Percentiles rank a stretch among this genome's conserved stretches.
These are phyloP conservation scores for Poecilia wingei DNA, from an alignment of 2,797 vertebrate genomes.

Conservation along the genomic window DNA sequence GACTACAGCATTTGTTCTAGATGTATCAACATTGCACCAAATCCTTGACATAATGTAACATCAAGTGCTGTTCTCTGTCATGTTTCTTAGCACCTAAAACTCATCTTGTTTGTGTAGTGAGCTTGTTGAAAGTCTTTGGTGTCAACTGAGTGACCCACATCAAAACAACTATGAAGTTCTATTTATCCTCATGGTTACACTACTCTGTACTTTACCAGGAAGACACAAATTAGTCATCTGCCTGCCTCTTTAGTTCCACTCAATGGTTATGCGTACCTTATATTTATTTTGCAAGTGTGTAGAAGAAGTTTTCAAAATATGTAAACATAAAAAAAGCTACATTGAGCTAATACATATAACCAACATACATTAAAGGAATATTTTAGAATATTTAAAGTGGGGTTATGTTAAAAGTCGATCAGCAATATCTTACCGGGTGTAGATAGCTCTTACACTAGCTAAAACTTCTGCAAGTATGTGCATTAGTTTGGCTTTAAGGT, in stretches of 20 bases:
- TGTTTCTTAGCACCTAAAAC: background rate
- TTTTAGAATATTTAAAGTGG: background rate
- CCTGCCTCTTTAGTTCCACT: slow-evolving; percentile 24
- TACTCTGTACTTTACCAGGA: slow-evolving; percentile 21
- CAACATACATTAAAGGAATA: background rate
- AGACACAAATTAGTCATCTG: slow-evolving; percentile 33
- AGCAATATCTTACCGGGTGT: background rate
- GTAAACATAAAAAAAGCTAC: slow-evolving; percentile 1
- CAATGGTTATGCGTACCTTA: slow-evolving; percentile 24
- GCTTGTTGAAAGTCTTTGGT: slow-evolving; percentile 3
- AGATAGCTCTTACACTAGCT: background rate
- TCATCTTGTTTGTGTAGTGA: slow-evolving; percentile 1
- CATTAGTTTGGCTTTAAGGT: background rate
- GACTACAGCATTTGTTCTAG: background rate
- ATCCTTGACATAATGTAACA: background rate
- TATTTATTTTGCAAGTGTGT: slow-evolving; percentile 9
- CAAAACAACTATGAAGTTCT: slow-evolving; percentile 24
- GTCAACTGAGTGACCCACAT: slow-evolving; percentile 14
- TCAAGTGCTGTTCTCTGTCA: background rate
- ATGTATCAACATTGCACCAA: background rate
- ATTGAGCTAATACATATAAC: background rate
- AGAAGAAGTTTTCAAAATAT: slow-evolving; percentile 17
- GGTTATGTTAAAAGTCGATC: background rate
- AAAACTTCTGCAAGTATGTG: background rate
- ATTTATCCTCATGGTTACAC: slow-evolving; percentile 20